phyloP scores from a whole-genome alignment of 2,113 vertebrate genomes.

The Tamias sibiricus region DNA sequence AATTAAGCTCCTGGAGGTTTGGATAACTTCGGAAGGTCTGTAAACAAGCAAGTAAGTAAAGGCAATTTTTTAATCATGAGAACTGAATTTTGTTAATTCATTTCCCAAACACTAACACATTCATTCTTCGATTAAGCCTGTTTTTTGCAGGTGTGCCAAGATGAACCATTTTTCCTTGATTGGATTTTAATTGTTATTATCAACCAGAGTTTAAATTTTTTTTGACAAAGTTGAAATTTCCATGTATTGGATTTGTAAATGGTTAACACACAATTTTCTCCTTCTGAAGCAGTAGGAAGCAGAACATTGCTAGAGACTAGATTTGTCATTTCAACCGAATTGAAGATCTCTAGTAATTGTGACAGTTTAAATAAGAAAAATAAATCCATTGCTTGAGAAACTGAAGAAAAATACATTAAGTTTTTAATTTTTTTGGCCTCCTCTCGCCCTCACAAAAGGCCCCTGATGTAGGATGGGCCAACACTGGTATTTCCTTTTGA shows the following conservation, averaged over 20 bases:
- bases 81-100: slow-evolving; percentile 53
- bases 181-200: slow-evolving; percentile 79
- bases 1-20: slow-evolving; percentile 30
- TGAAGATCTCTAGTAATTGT: neutral
- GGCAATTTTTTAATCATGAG: slow-evolving; percentile 63
- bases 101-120: slow-evolving; percentile 65
- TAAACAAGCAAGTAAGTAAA: slow-evolving; percentile 45
- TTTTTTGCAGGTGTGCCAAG: slow-evolving; percentile 64
- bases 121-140: slow-evolving; percentile 60
- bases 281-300: neutral
- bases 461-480: neutral
- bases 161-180: slow-evolving; percentile 69
- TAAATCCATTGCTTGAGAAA: neutral
- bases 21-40: neutral
- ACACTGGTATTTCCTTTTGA: neutral
- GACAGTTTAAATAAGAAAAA: neutral
- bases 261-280: neutral
- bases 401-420: neutral
- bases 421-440: neutral
- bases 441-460: neutral
- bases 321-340: neutral
- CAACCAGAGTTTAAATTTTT: slow-evolving; percentile 60
- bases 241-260: slow-evolving; percentile 37
- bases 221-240: slow-evolving; percentile 63
- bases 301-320: neutral